phyloP scores from a whole-genome alignment of 2,113 vertebrate species.

The Myotis brandtii region DNA sequence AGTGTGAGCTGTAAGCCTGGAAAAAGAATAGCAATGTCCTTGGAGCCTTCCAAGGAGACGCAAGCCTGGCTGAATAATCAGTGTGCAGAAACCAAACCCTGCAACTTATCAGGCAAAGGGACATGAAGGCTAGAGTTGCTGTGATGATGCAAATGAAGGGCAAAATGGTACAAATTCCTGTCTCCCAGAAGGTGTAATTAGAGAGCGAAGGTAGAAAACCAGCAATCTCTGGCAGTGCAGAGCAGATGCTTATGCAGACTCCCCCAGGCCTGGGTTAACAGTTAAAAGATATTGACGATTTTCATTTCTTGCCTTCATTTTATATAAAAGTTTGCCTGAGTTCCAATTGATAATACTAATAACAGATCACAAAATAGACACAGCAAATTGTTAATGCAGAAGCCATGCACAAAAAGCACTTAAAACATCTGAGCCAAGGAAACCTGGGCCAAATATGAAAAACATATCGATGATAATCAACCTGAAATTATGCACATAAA shows the following conservation, averaged over 20 bases:
- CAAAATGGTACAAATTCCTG: constrained; percentile 78
- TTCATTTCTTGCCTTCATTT: constrained; percentile 70
- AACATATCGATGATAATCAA: constrained; percentile 73
- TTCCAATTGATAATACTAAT: constrained; percentile 79
- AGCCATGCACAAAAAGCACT: constrained; percentile 60
- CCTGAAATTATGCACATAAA: constrained; percentile 80
- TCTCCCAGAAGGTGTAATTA: constrained; percentile 82
- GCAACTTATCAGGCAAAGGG: constrained; percentile 74
- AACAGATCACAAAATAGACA: constrained; percentile 78
- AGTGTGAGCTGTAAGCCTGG: constrained; percentile 69
- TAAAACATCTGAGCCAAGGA: constrained; percentile 73
- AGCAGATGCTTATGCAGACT: constrained; percentile 68
- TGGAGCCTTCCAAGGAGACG: constrained; percentile 78
- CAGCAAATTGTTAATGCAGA: constrained; percentile 61
- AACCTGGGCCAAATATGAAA: constrained; percentile 61
- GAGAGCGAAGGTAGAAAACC: constrained; percentile 69
- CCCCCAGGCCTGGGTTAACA: constrained; percentile 74
- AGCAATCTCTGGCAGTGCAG: constrained; percentile 69
- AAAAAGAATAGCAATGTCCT: constrained; percentile 73
- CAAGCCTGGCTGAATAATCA: constrained; percentile 75
- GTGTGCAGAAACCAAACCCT: constrained; percentile 72
- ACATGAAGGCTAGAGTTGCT: constrained; percentile 76
- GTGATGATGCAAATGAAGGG: constrained; percentile 83
- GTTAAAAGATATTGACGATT: constrained; percentile 77
- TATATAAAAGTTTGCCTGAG: constrained; percentile 73